Base-by-base conservation (phyloP, 2,797 vertebrate genomes). In the Acanthurus lineatus region DNA sequence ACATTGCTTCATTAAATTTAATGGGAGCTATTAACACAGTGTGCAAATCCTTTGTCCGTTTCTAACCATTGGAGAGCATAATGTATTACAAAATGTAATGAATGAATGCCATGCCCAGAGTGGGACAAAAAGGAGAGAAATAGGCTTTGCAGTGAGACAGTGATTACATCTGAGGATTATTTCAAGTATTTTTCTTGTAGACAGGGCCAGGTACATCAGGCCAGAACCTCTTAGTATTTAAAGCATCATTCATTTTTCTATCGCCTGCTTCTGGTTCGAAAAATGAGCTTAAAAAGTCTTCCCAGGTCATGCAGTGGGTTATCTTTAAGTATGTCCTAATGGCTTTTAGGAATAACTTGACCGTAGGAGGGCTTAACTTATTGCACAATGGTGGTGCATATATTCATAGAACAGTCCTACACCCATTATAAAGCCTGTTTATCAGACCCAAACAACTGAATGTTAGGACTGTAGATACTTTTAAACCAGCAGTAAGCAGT, bases 1-100 rank as follows among this genome's bases (percentile, higher is more conserved):
- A 84, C 70, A 19, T 83, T 76, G 83, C 84, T 89, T 88, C 81
- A 89, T 90, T 88, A 89, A 80, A 88, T 88, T 83, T 92, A 91
- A 93, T 89, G 69, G 77, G 68, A 69, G 81, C 88, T 77, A 81
- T 86, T 91, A 89, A 87, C 89, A 88, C 71, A 80, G 67, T 57
- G 81, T 63, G 79, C 81, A 76, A 85, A 80, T 76, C 70, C 79
- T 91, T 90, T 89, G 85, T 90, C 86, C 75, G 83, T 72, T 77
- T 86, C 85, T 58, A 67, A 80, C 83, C 79, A 85, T 60, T 35
- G 69, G 80, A 84, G 86, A 88, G 56, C 77, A 68, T 81, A 88
- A 85, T 86, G 77, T 83, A 74, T 74, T 70, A 84, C 83, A 76
- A 84, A 84, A 86, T 82, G 60, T 82, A 70, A 81, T 88, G 78